phyloP scores from a whole-genome alignment of 53 echinoderm and acorn worm genomes.

The Echinarachnius parma region DNA sequence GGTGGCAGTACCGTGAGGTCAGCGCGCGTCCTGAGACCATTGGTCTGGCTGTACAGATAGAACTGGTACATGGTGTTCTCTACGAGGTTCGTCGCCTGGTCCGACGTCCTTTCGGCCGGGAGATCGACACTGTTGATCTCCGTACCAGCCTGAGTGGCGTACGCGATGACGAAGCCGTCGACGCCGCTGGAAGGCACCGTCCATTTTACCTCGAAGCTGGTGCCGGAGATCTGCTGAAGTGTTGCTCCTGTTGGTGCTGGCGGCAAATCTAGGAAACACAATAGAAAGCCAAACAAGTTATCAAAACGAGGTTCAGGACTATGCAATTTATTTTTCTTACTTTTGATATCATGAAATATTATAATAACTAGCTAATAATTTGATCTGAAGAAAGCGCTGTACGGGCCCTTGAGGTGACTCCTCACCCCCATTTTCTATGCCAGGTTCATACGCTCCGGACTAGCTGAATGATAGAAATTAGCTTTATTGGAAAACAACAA shows the following conservation, averaged over 20 bases:
- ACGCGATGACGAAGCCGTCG: slow-evolving; percentile 21
- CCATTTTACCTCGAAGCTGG: slow-evolving; percentile 13
- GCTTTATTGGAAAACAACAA: too few relatives aligned
- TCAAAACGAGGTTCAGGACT: too few relatives aligned
- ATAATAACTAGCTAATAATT: too few relatives aligned
- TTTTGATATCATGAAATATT: too few relatives aligned
- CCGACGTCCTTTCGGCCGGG: background rate
- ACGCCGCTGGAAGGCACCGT: background rate
- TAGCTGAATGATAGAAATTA: too few relatives aligned
- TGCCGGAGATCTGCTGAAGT: background rate
- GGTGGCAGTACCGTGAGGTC: background rate
- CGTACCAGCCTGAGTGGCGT: background rate
- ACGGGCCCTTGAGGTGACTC: too few relatives aligned
- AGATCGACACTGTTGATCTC: background rate
- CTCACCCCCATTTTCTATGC: too few relatives aligned
- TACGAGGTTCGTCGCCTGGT: background rate
- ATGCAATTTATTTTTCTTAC: too few relatives aligned
- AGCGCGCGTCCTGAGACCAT: slow-evolving; percentile 14
- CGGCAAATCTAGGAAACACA: slow-evolving; percentile 22
- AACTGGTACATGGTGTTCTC: slow-evolving; percentile 2
- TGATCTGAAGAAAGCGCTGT: too few relatives aligned
- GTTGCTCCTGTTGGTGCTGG: slow-evolving; percentile 16
- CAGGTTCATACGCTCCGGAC: too few relatives aligned
- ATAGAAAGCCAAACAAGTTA: too few relatives aligned
- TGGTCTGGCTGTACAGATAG: slow-evolving; percentile 29